Percentiles rank a stretch among this genome's conserved stretches.
phyloP scores from a whole-genome alignment of 2,113 vertebrate genomes.

The Myotis lucifugus region DNA sequence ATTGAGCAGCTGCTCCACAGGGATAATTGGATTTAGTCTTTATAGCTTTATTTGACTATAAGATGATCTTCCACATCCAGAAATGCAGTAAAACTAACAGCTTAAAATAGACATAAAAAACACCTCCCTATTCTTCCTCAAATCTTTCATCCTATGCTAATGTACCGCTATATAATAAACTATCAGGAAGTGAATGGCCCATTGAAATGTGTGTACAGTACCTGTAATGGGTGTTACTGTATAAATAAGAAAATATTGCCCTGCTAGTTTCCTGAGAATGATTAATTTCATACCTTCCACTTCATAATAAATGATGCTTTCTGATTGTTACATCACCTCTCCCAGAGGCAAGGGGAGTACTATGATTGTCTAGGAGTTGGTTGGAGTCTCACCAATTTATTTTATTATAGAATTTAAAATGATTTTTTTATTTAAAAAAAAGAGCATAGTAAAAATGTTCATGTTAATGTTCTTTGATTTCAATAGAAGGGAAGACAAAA shows the following conservation, averaged over 20 bases:
- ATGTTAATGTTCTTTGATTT: background rate
- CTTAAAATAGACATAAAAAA: conserved; percentile 65
- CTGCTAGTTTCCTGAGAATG: conserved; percentile 39
- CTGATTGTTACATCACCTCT: background rate
- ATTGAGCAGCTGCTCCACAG: conserved; percentile 43
- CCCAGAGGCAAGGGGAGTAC: background rate
- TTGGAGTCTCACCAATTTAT: background rate
- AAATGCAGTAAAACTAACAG: conserved; percentile 56
- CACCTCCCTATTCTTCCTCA: conserved; percentile 23
- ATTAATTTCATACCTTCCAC: conserved; percentile 38
- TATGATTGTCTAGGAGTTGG: background rate
- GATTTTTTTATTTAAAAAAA: background rate
- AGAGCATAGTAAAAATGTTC: background rate
- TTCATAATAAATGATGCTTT: background rate
- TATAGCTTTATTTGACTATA: conserved; percentile 52
- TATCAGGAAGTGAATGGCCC: conserved; percentile 66
- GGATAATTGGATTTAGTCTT: conserved; percentile 64
- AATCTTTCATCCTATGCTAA: conserved; percentile 33
- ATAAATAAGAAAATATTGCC: conserved; percentile 31
- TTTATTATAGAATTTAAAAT: background rate
- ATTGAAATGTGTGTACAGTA: conserved; percentile 39
- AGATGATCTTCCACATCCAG: background rate
- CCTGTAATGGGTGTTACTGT: conserved; percentile 52
- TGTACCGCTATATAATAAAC: conserved; percentile 24
- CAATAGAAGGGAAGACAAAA: background rate